phyloP scores from a whole-genome alignment of 2,888 invertebrate species.

The Dryobotodes eremita region DNA sequence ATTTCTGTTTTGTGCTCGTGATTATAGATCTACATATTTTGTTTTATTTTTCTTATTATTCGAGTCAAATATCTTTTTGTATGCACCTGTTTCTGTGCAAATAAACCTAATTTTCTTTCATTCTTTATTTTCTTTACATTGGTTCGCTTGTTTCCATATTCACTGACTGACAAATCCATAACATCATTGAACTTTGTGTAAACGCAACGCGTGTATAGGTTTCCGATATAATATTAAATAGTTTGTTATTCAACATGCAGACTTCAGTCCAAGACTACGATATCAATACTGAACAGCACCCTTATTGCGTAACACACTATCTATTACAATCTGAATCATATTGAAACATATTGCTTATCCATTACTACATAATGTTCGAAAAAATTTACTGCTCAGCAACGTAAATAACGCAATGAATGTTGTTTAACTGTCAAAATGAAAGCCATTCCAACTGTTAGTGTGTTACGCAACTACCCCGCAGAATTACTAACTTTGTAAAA shows the following conservation, averaged over 20 bases:
- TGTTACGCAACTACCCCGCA: background rate
- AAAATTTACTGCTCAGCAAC: too few relatives aligned
- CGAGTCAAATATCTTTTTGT: background rate
- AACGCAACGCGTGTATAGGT: background rate
- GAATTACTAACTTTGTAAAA: background rate
- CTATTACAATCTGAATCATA: too few relatives aligned
- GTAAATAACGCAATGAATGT: too few relatives aligned
- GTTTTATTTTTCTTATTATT: background rate
- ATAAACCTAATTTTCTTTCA: background rate
- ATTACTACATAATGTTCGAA: too few relatives aligned
- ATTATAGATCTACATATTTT: background rate
- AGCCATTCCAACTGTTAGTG: too few relatives aligned
- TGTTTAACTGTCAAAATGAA: too few relatives aligned
- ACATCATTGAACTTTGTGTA: background rate
- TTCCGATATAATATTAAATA: background rate
- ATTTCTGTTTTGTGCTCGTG: background rate
- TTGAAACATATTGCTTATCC: too few relatives aligned
- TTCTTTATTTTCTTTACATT: background rate
- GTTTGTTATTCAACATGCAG: background rate
- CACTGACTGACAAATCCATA: background rate
- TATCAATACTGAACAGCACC: background rate
- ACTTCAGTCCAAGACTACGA: background rate
- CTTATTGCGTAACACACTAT: too few relatives aligned
- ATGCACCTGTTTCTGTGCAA: background rate
- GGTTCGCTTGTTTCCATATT: background rate